phyloP scores from a whole-genome alignment of 2,113 vertebrate species.

The Strigops habroptila region DNA sequence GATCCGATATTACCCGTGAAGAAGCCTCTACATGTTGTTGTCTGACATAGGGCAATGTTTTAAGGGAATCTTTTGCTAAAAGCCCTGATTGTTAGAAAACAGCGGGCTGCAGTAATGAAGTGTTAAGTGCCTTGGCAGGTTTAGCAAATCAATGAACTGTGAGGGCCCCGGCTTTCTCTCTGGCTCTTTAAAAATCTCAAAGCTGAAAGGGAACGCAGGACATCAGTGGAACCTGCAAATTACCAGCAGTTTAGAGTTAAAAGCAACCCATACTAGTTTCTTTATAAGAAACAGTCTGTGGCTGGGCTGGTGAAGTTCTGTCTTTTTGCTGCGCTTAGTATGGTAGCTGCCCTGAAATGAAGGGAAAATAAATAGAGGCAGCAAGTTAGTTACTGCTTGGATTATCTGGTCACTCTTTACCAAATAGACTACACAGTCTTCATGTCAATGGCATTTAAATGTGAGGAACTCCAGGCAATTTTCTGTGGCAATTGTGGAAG shows the following conservation, averaged over 20 bases:
- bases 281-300: neutral
- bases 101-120: slow-evolving; percentile 11
- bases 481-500: neutral
- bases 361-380: neutral
- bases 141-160: slow-evolving; percentile 40
- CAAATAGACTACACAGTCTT: neutral
- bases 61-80: neutral
- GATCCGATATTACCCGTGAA: neutral
- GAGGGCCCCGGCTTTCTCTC: slow-evolving; percentile 45
- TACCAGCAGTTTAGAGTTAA: neutral
- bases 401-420: neutral
- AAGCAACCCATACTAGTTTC: neutral
- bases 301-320: neutral
- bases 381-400: neutral
- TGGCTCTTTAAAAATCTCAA: neutral
- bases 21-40: neutral
- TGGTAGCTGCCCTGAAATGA: neutral
- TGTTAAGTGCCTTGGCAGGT: slow-evolving; percentile 45
- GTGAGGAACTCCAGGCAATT: neutral
- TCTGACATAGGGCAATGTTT: neutral
- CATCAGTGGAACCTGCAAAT: slow-evolving; percentile 14
- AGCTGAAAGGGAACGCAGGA: neutral
- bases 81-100: slow-evolving; percentile 2
- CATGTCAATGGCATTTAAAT: neutral
- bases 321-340: neutral